phyloP scores from a whole-genome alignment of 2,113 vertebrate genomes.

The Donacobius atricapilla region DNA sequence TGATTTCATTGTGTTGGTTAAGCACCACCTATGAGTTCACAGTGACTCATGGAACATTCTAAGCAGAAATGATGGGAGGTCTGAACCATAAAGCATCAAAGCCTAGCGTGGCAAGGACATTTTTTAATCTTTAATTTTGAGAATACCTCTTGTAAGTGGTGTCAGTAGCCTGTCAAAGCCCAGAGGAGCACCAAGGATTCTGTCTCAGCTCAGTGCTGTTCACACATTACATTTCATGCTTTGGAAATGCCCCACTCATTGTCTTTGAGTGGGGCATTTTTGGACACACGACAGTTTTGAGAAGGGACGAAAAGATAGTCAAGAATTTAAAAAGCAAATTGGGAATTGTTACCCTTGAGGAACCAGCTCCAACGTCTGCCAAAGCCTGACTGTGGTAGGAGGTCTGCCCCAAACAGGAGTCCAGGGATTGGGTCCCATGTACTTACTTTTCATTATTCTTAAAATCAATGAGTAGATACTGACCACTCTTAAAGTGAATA shows the following conservation, averaged over 20 bases:
- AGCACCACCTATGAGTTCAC: neutral
- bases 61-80: neutral
- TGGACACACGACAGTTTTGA: accelerated
- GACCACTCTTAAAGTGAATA: constrained; percentile 62
- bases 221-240: accelerated
- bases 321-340: neutral
- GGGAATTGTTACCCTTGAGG: accelerated
- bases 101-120: neutral
- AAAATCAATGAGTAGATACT: constrained; percentile 69
- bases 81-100: neutral
- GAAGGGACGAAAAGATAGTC: neutral
- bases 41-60: neutral
- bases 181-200: neutral
- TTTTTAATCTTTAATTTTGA: neutral
- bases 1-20: neutral
- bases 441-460: constrained; percentile 69
- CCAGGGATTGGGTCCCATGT: neutral
- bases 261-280: neutral
- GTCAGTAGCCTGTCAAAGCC: neutral
- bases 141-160: neutral
- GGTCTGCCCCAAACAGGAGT: neutral
- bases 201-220: neutral
- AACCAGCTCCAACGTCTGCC: neutral
- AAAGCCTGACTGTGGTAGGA: neutral
- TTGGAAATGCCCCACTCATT: accelerated